A percentile compares a stretch with the other conserved stretches of the same genome.
These are phyloP conservation scores for Cyphomyrus discorhynchus DNA, from an alignment of 2,113 vertebrate species.

Conservation along the genomic window DNA sequence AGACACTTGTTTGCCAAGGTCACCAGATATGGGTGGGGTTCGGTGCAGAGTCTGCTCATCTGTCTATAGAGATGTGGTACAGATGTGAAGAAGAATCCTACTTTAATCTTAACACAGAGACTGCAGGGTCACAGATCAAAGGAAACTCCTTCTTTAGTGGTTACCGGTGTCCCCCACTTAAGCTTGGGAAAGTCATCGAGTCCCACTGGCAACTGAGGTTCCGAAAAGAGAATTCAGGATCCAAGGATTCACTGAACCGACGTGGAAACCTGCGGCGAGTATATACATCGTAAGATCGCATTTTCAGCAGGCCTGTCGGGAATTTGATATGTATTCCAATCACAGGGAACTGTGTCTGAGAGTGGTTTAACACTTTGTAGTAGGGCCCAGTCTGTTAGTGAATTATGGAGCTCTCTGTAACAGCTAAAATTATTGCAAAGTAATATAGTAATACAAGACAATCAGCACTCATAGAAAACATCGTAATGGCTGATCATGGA, in stretches of 20 bases:
- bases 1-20: background rate
- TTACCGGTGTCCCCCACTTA: background rate
- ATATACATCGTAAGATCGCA: background rate
- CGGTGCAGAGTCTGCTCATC: background rate
- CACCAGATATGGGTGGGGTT: background rate
- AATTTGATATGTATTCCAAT: background rate
- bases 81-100: background rate
- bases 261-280: background rate
- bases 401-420: background rate
- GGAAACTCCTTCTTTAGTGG: background rate
- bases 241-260: background rate
- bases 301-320: background rate
- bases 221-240: background rate
- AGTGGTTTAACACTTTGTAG: background rate
- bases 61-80: background rate
- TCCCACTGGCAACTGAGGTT: background rate
- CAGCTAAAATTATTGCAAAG: background rate
- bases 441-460: background rate
- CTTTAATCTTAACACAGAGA: background rate
- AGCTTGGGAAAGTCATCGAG: background rate
- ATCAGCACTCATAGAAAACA: background rate
- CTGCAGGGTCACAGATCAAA: slow-evolving; percentile 9
- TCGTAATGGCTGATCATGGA: background rate
- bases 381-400: background rate
- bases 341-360: background rate